phyloP scores from a whole-genome alignment of 1,140 invertebrate genomes.

The Phymastichus coffea region DNA sequence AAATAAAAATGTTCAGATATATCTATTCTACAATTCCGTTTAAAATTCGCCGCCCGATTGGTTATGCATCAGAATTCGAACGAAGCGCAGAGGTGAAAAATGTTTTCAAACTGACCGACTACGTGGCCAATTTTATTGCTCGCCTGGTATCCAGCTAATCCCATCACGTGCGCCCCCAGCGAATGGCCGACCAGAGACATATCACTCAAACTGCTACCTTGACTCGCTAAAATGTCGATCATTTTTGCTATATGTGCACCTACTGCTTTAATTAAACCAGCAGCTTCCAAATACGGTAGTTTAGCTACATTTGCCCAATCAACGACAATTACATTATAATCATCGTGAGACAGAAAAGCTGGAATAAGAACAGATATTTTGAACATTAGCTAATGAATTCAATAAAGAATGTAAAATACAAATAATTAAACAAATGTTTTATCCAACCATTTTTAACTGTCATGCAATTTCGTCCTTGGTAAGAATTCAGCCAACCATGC shows the following conservation, averaged over 20 bases:
- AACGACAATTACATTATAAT: constrained; percentile 29
- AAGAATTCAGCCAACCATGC: constrained; percentile 10
- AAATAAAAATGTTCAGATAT: too few species aligned
- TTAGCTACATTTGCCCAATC: constrained; percentile 26
- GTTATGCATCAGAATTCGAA: too few species aligned
- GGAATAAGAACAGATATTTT: background rate
- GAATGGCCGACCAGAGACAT: constrained; percentile 23
- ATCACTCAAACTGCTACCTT: constrained; percentile 3
- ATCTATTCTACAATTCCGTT: too few species aligned
- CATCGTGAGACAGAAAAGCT: constrained; percentile 15
- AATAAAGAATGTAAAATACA: too few species aligned
- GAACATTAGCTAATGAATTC: too few species aligned
- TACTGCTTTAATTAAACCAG: background rate
- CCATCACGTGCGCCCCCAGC: constrained; percentile 17
- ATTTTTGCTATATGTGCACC: constrained; percentile 24
- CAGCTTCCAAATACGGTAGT: constrained; percentile 6
- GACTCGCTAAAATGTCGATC: constrained; percentile 22
- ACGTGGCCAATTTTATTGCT: constrained; percentile 22
- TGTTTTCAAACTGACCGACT: constrained; percentile 14
- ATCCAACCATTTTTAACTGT: background rate
- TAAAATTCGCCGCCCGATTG: background rate
- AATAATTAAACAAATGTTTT: too few species aligned
- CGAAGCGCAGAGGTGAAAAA: too few species aligned
- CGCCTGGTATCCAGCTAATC: constrained; percentile 13
- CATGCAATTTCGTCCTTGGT: constrained; percentile 6